These are phyloP conservation scores for Drosophila littoralis DNA, from an alignment of 1,140 invertebrate genomes.

Conservation along the genomic window DNA sequence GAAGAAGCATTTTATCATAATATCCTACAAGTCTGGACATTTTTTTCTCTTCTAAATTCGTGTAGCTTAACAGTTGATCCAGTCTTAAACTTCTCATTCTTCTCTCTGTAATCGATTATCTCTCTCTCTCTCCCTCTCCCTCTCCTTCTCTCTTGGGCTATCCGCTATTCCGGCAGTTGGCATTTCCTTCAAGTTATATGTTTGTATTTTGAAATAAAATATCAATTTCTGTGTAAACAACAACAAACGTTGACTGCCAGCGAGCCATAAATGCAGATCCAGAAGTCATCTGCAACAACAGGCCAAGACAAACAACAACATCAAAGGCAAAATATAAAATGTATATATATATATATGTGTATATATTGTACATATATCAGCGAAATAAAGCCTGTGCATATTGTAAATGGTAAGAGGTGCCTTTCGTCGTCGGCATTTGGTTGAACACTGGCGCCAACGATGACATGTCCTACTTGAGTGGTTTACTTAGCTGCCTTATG, in stretches of 20 bases:
- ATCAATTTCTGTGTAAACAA: slow-evolving; percentile 84
- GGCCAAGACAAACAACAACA: slow-evolving; percentile 34
- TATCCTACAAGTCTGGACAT: no score
- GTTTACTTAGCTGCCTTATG: slow-evolving; percentile 84
- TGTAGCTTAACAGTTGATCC: no score
- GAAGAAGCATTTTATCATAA: no score
- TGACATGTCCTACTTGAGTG: slow-evolving; percentile 84
- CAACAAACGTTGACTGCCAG: slow-evolving; percentile 49
- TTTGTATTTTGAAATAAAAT: slow-evolving; percentile 83
- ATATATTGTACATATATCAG: slow-evolving; percentile 1
- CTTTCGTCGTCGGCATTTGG: slow-evolving; percentile 55
- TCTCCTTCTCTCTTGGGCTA: background rate
- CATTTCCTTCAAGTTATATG: slow-evolving; percentile 43
- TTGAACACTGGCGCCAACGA: slow-evolving; percentile 79
- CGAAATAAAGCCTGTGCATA: background rate
- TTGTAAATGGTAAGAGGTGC: slow-evolving; percentile 4
- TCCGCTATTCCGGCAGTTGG: slow-evolving; percentile 44
- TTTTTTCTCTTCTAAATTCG: no score
- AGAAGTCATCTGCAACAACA: slow-evolving; percentile 50
- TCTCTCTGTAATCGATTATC: no score
- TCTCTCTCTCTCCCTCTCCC: no score
- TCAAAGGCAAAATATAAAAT: slow-evolving; percentile 16
- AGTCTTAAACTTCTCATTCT: no score
- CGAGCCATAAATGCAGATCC: slow-evolving; percentile 30
- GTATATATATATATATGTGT: background rate